phyloP scores from a whole-genome alignment of 2,113 vertebrate species.

The Acanthisitta chloris region DNA sequence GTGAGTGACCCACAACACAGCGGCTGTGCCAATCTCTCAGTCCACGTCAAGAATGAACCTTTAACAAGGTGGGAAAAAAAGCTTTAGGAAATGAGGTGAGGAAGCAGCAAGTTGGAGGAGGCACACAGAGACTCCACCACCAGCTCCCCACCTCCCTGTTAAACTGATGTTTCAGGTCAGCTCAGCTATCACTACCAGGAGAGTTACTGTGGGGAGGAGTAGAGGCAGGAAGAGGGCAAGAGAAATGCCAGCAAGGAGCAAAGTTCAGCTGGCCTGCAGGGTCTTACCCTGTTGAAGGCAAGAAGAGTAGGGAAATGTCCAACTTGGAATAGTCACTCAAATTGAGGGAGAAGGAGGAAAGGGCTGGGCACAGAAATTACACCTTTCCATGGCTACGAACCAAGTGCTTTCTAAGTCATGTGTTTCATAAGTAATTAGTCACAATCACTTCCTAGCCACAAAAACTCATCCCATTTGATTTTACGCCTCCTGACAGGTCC shows the following conservation, averaged over 20 bases:
- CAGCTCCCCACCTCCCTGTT: neutral
- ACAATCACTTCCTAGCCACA: neutral
- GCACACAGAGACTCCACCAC: fast-evolving
- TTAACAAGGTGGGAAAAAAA: neutral
- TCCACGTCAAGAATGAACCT: neutral
- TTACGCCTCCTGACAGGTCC: neutral
- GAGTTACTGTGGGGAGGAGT: neutral
- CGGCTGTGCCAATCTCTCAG: neutral
- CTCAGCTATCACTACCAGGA: fast-evolving
- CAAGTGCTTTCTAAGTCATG: neutral
- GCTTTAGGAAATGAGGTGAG: neutral
- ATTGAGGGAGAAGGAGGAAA: neutral
- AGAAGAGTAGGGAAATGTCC: neutral
- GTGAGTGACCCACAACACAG: neutral
- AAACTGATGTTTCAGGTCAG: neutral
- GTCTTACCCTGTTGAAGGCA: neutral
- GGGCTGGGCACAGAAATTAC: neutral
- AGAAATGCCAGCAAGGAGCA: fast-evolving
- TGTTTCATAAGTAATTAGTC: fast-evolving
- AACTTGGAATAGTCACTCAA: fast-evolving
- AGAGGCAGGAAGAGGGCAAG: neutral
- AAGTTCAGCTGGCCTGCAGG: neutral
- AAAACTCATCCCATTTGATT: neutral
- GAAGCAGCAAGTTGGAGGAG: neutral
- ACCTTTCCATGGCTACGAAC: neutral